Evolutionary conservation across 2,113 vertebrate genomes (phyloP).

Genomic region (Callorhinus ursinus): DNA sequence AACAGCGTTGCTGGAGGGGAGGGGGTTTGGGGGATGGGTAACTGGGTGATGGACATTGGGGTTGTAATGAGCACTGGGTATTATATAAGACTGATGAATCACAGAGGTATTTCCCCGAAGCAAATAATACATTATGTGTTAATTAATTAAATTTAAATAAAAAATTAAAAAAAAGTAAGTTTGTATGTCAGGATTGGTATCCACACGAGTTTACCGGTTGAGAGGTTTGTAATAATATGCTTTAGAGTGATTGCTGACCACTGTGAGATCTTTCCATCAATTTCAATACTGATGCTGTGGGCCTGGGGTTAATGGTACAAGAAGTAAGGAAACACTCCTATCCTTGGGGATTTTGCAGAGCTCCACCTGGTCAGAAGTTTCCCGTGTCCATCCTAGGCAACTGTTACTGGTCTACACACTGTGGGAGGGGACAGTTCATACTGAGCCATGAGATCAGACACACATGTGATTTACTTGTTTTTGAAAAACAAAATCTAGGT

Average conservation of each 20-base stretch:
- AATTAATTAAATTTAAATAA: background rate
- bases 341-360: background rate
- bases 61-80: no score
- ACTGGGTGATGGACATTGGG: no score
- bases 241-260: background rate
- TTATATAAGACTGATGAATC: no score
- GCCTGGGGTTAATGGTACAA: background rate
- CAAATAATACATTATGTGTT: no score
- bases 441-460: background rate
- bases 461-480: background rate
- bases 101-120: no score
- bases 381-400: background rate
- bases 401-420: background rate
- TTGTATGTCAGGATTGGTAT: background rate
- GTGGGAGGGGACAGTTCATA: background rate
- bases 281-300: background rate
- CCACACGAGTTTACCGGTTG: background rate
- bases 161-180: background rate
- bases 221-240: background rate
- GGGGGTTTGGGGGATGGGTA: no score
- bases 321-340: background rate
- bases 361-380: background rate
- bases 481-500: conserved; percentile 3
- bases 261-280: background rate
- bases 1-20: no score